These are phyloP conservation scores for Lochmaea capreae DNA, from an alignment of 2,888 invertebrate species.

Conservation along the genomic window DNA sequence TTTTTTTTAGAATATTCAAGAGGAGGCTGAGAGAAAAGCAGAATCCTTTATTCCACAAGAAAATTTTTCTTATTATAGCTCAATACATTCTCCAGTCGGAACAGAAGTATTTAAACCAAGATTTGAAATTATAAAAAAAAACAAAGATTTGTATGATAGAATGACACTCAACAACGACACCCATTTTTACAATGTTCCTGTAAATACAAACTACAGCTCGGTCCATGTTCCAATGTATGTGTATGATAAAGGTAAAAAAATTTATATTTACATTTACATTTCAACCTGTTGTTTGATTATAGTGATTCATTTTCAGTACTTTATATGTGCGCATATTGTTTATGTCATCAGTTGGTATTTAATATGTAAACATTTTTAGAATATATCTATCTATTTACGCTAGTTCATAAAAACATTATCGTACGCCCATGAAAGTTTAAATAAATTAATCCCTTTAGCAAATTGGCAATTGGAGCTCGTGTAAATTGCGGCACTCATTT, in stretches of 20 bases:
- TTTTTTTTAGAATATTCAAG: conserved; percentile 77
- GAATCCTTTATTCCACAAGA: conserved; percentile 68
- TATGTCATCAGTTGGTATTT: too few species aligned
- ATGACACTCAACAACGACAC: conserved; percentile 77
- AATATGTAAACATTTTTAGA: too few species aligned
- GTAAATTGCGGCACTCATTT: too few species aligned
- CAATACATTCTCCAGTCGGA: conserved; percentile 77
- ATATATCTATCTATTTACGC: too few species aligned
- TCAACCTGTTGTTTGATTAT: too few species aligned
- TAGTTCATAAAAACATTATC: too few species aligned
- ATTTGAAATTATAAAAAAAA: conserved; percentile 47
- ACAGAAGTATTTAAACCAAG: conserved; percentile 50
- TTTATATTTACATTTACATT: not conserved
- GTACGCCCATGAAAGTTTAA: too few species aligned
- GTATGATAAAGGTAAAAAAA: conserved; percentile 78
- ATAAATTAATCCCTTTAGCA: too few species aligned
- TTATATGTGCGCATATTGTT: too few species aligned
- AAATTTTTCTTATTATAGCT: conserved; percentile 78
- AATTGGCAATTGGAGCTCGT: too few species aligned
- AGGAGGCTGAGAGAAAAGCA: conserved; percentile 78
- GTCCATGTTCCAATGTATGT: conserved; percentile 96
- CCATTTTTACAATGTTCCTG: conserved; percentile 86
- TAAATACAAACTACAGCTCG: conserved; percentile 84
- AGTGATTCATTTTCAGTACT: too few species aligned
- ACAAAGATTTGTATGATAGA: conserved; percentile 66